phyloP scores from a whole-genome alignment of 1,140 invertebrate genomes.

The Aphelinus certus region DNA sequence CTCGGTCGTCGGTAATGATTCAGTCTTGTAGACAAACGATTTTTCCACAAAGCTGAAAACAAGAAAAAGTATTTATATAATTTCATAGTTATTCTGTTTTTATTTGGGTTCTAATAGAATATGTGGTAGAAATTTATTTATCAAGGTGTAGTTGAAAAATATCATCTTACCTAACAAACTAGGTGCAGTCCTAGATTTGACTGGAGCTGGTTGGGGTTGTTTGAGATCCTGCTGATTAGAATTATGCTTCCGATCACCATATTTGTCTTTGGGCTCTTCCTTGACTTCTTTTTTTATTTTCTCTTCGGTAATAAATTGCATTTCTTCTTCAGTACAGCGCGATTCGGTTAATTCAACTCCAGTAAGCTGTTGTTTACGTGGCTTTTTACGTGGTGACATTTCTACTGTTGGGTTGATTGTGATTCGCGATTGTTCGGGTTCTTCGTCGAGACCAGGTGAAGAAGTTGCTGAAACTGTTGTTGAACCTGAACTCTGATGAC shows the following conservation, averaged over 20 bases:
- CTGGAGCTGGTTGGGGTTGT: constrained; percentile 45
- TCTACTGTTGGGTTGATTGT: constrained; percentile 59
- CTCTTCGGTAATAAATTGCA: constrained; percentile 73
- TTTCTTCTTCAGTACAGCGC: constrained; percentile 73
- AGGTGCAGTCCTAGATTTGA: constrained; percentile 54
- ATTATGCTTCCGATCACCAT: constrained; percentile 49
- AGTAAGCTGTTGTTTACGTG: constrained; percentile 63
- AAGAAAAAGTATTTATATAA: too few species aligned
- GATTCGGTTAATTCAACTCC: constrained; percentile 61
- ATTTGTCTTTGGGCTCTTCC: constrained; percentile 57
- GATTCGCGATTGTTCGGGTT: constrained; percentile 65
- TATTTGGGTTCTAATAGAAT: too few species aligned
- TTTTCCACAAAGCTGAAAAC: constrained; percentile 56
- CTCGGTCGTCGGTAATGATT: constrained; percentile 88
- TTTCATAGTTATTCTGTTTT: too few species aligned
- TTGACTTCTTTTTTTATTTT: constrained; percentile 66
- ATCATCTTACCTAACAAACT: constrained; percentile 56
- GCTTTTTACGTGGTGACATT: constrained; percentile 69
- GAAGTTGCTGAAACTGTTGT: constrained; percentile 83
- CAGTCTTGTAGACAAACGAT: constrained; percentile 68
- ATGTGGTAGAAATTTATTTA: neutral
- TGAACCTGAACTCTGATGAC: constrained; percentile 72
- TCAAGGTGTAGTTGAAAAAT: neutral
- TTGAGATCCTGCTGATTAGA: constrained; percentile 39
- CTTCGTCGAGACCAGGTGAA: constrained; percentile 75